Base-by-base conservation (phyloP, 2,888 invertebrate genomes). In the Hololepta plana region DNA sequence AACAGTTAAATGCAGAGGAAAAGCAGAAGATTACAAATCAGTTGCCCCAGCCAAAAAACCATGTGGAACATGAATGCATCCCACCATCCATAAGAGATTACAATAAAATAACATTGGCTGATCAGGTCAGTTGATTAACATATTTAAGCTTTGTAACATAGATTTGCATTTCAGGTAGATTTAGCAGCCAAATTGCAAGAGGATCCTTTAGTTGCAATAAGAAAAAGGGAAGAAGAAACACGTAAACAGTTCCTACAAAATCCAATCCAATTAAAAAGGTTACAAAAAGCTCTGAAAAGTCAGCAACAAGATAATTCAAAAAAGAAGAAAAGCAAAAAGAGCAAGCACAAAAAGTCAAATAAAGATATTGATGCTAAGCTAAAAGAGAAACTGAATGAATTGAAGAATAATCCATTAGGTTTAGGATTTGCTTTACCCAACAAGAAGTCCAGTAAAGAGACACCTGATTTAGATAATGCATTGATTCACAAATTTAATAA, bases 131-230 rank as follows among this genome's bases (percentile, higher is more conserved):
- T n/a, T n/a, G n/a, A n/a, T n/a, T n/a, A n/a, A n/a, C n/a, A n/a
- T n/a, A 3, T 19, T 17, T 17, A 17, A 17, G 7, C n/a, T n/a
- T 15, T 29, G 15, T 34, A 35, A 23, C 35, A 38, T 17, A 10
- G 35, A 11, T 20, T 32, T 15, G 32, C 32, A 14, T 65, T 72
- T 27, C 75, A 84, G 56, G 80, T 90, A 7, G 91, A 93, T 50
- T 61, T 90, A 43, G 73, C 70, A 23, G 68, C 87, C 11, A 93
- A 93, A 56, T 64, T 90, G 34, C 70, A 90, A 47, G 93, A 95
- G 53, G 95, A 95, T 60, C 95, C 95, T 1, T 53, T 95, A 19
- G 72, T 85, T 46, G 65, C 79, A 3, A 91, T 95, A 4, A 82
- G 79, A 42, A 81, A 87, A 45, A 69, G 80, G 28, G 91, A 93